phyloP scores from a whole-genome alignment of 2,888 invertebrate genomes.

The Ormyrus pomaceus region DNA sequence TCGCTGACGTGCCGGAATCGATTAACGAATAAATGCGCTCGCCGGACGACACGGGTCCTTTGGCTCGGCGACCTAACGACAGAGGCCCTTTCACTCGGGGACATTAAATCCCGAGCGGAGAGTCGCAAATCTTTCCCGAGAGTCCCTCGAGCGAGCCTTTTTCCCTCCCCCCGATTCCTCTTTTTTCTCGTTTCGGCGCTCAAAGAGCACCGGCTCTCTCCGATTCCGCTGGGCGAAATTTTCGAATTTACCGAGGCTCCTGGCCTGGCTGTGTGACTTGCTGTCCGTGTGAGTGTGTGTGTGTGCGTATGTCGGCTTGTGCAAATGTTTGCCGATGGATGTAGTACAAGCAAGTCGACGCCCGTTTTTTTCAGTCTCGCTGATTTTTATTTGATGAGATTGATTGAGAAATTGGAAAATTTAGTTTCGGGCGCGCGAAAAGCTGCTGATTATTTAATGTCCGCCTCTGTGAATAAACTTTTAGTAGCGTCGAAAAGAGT shows the following conservation, averaged over 20 bases:
- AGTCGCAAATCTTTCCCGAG: slow-evolving; percentile 53
- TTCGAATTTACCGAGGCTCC: slow-evolving; percentile 36
- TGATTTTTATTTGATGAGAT: slow-evolving; percentile 15
- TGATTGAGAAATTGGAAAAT: slow-evolving; percentile 6
- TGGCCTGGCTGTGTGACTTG: background rate
- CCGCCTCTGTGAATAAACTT: no score
- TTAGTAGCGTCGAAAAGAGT: no score
- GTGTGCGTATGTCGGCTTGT: background rate
- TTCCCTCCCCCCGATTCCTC: slow-evolving; percentile 3
- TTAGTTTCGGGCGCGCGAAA: no score
- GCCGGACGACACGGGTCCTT: slow-evolving; percentile 50
- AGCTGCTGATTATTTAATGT: no score
- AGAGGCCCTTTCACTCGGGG: slow-evolving; percentile 45
- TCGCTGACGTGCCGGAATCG: slow-evolving; percentile 55
- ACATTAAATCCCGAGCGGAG: slow-evolving; percentile 55
- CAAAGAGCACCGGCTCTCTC: slow-evolving; percentile 19
- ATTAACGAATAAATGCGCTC: slow-evolving; percentile 58
- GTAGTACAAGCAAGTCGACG: slow-evolving; percentile 3
- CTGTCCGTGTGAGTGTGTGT: background rate
- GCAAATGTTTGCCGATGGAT: slow-evolving; percentile 25
- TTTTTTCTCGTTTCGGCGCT: slow-evolving; percentile 42
- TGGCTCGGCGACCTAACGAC: slow-evolving; percentile 49
- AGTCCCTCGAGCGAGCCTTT: slow-evolving; percentile 28
- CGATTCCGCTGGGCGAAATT: slow-evolving; percentile 52
- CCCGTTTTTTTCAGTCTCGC: background rate